These are phyloP conservation scores for Ambastaia sidthimunki DNA, from an alignment of 2,797 vertebrate species.

Conservation along the genomic window DNA sequence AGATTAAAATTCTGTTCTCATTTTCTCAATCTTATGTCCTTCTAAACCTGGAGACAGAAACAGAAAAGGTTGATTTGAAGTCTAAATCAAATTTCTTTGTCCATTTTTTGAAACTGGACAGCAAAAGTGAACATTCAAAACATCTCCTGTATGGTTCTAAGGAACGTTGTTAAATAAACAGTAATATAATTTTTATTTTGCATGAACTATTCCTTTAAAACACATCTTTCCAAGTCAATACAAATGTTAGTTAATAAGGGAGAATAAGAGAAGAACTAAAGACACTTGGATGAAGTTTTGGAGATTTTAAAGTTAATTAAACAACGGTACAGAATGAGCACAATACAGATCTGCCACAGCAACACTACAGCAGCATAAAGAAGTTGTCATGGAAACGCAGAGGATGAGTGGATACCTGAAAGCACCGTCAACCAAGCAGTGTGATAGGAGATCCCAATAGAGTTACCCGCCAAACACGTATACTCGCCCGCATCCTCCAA, in stretches of 20 bases:
- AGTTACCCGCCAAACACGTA: conserved; percentile 99
- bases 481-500: conserved; percentile 99
- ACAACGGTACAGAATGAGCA: neutral
- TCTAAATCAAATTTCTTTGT: too few relatives aligned
- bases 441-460: conserved; percentile 99
- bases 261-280: neutral
- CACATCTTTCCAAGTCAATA: neutral
- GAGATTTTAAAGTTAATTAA: neutral
- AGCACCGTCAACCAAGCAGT: conserved; percentile 99
- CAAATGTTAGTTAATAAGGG: conserved; percentile 9
- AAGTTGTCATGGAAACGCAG: conserved; percentile 67
- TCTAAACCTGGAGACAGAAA: too few relatives aligned
- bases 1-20: neutral
- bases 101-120: too few relatives aligned
- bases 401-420: conserved; percentile 91
- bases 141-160: too few relatives aligned
- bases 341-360: neutral
- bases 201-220: neutral
- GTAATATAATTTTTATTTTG: neutral
- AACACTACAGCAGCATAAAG: neutral
- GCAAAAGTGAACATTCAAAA: too few relatives aligned
- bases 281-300: conserved; percentile 24
- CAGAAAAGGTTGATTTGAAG: too few relatives aligned
- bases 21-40: neutral
- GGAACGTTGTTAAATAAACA: too few relatives aligned